Conservation (phyloP, 2,113 vertebrate genomes). For the Steatornis caripensis region DNA sequence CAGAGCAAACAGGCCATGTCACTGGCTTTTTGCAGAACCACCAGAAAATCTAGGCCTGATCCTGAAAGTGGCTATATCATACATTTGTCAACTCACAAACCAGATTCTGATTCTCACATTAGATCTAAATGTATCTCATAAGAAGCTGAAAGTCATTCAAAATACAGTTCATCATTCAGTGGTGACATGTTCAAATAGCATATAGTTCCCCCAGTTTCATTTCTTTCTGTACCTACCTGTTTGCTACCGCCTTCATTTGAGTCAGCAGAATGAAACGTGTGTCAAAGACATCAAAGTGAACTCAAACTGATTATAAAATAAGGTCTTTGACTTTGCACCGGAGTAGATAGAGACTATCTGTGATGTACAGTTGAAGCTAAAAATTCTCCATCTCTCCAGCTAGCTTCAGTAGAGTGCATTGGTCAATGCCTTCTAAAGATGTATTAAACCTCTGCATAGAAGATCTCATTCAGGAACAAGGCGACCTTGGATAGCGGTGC, state of each 20-base stretch:
- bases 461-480: background rate
- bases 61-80: background rate
- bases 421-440: background rate
- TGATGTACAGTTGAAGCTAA: background rate
- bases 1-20: background rate
- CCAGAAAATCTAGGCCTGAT: background rate
- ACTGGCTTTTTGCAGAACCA: conserved; percentile 36
- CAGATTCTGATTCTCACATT: background rate
- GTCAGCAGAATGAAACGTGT: background rate
- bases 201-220: background rate
- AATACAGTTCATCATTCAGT: background rate
- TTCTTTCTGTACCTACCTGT: conserved; percentile 18
- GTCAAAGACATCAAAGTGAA: background rate
- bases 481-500: background rate
- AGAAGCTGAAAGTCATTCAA: background rate
- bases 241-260: background rate
- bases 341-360: background rate
- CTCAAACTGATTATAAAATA: background rate
- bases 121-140: background rate
- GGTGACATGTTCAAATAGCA: background rate
- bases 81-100: background rate
- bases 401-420: background rate
- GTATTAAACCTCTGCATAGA: background rate
- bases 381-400: background rate
- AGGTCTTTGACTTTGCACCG: background rate